Evolutionary conservation across 2,113 vertebrate genomes (phyloP).

Genomic region (Catagonus wagneri): DNA sequence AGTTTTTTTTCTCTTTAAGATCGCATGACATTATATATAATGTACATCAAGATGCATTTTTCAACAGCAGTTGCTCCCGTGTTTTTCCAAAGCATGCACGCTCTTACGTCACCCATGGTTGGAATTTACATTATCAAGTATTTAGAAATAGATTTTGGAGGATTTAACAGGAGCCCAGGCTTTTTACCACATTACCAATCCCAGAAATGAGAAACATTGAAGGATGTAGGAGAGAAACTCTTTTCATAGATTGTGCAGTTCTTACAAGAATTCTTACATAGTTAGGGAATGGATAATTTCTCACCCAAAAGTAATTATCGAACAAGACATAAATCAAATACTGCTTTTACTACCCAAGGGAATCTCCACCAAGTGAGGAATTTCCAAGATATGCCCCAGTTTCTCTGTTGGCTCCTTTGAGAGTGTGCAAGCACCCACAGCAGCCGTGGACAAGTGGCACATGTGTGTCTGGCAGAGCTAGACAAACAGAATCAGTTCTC

Average conservation of each 20-base stretch:
- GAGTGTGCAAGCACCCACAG: background rate
- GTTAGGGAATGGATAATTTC: background rate
- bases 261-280: background rate
- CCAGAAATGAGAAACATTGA: background rate
- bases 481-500: background rate
- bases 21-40: background rate
- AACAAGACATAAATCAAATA: background rate
- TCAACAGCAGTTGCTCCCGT: background rate
- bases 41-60: background rate
- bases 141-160: background rate
- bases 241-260: background rate
- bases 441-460: background rate
- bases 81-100: background rate
- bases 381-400: background rate
- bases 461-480: background rate
- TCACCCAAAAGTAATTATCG: conserved; percentile 26
- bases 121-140: background rate
- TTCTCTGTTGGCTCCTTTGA: background rate
- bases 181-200: background rate
- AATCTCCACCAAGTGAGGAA: background rate
- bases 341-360: background rate
- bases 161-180: background rate
- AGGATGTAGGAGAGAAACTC: background rate
- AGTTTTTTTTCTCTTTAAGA: background rate
- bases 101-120: background rate